phyloP scores from a whole-genome alignment of 2,888 invertebrate species.

The Ophioninae sp. region DNA sequence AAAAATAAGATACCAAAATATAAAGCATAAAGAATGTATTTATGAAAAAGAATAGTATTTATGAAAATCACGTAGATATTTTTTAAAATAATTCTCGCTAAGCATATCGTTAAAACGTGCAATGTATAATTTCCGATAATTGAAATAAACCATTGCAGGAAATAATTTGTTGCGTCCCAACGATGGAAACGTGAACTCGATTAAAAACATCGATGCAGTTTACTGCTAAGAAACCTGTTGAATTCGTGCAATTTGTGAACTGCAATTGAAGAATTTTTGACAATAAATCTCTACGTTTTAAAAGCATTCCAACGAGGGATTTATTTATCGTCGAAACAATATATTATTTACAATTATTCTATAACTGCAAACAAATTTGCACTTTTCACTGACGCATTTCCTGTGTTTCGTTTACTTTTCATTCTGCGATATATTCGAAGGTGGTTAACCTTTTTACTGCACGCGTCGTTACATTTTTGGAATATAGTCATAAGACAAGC shows the following conservation, averaged over 20 bases:
- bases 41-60: too few species aligned
- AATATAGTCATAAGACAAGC: conserved; percentile 38
- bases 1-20: too few species aligned
- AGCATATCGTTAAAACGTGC: too few species aligned
- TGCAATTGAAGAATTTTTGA: neutral
- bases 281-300: conserved; percentile 5
- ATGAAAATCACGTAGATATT: too few species aligned
- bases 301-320: neutral
- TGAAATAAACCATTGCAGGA: too few species aligned
- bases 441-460: conserved; percentile 40
- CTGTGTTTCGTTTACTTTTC: conserved; percentile 9
- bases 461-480: conserved; percentile 54
- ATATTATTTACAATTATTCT: neutral
- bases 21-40: too few species aligned
- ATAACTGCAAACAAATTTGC: neutral
- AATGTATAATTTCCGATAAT: too few species aligned
- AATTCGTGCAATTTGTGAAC: conserved; percentile 52
- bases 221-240: conserved; percentile 70
- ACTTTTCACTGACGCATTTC: conserved; percentile 8
- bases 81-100: too few species aligned
- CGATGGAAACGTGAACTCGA: conserved; percentile 36
- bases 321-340: neutral
- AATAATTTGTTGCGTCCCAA: too few species aligned
- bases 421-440: conserved; percentile 5
- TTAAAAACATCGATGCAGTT: conserved; percentile 40